Percentiles rank a stretch among this genome's conserved stretches.
phyloP scores from a whole-genome alignment of 2,113 vertebrate species.

The Catharus minimus region DNA sequence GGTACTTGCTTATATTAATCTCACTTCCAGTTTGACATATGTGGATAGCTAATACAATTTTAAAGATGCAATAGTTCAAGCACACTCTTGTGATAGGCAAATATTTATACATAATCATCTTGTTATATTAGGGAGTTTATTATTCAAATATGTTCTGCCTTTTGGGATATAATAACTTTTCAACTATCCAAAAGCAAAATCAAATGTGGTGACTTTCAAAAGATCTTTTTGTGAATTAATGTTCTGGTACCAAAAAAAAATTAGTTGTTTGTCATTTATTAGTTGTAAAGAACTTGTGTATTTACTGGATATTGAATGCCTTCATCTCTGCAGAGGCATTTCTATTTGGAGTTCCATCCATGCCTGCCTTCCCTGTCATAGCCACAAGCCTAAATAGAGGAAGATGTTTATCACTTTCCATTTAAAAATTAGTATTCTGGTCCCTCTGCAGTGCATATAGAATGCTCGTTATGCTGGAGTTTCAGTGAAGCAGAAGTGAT shows the following conservation, averaged over 20 bases:
- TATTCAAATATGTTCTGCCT: background rate
- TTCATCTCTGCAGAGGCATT: slow-evolving; percentile 6
- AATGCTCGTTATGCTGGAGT: slow-evolving; percentile 11
- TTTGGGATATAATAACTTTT: background rate
- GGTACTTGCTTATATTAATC: background rate
- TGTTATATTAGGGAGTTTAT: background rate
- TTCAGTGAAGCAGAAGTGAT: slow-evolving; percentile 30
- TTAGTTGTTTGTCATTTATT: background rate
- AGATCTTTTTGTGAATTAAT: background rate
- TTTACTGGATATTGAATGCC: background rate
- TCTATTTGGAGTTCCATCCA: background rate
- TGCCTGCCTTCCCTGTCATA: background rate
- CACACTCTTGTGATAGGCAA: background rate
- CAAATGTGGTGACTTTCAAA: background rate
- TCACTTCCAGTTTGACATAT: slow-evolving; percentile 16
- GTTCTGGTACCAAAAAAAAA: background rate
- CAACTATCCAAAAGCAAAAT: background rate
- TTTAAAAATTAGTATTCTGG: slow-evolving; percentile 50
- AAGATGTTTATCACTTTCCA: slow-evolving; percentile 40
- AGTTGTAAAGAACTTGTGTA: background rate
- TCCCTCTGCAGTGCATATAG: slow-evolving; percentile 22
- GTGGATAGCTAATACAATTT: background rate
- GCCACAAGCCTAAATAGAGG: slow-evolving; percentile 14
- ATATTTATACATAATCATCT: slow-evolving; percentile 14
- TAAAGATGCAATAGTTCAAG: slow-evolving; percentile 19